These are phyloP conservation scores for Tanypteryx hageni DNA, from an alignment of 2,888 invertebrate species.

Conservation along the genomic window DNA sequence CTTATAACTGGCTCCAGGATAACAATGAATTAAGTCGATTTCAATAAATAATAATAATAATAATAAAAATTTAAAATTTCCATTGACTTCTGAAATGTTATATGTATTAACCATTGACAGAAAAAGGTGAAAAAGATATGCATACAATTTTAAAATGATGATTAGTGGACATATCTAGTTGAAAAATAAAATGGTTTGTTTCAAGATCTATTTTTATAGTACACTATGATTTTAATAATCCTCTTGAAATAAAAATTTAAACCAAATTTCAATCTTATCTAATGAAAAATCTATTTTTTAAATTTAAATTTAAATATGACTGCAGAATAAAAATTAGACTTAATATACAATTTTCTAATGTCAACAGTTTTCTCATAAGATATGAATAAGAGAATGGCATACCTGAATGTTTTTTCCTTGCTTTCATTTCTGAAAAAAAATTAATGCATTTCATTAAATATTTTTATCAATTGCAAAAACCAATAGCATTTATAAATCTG, in stretches of 20 bases:
- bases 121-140: neutral
- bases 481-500: neutral
- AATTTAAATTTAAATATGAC: too few species aligned
- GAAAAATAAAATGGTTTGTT: neutral
- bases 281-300: too few species aligned
- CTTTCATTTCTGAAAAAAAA: constrained; percentile 83
- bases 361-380: too few species aligned
- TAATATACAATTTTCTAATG: too few species aligned
- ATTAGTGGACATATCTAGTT: neutral
- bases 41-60: too few species aligned
- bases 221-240: neutral
- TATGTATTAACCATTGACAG: neutral
- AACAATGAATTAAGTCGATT: too few species aligned
- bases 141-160: neutral
- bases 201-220: neutral
- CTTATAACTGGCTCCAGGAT: too few species aligned
- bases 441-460: neutral
- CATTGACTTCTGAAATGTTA: too few species aligned
- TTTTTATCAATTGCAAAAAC: neutral
- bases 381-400: constrained; percentile 70
- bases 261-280: too few species aligned
- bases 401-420: constrained; percentile 85
- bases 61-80: too few species aligned
- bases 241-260: neutral
- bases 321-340: too few species aligned